Conservation (phyloP, 37 sponge, comb jelly and placozoan genomes). For the Theonella swinhoei region DNA sequence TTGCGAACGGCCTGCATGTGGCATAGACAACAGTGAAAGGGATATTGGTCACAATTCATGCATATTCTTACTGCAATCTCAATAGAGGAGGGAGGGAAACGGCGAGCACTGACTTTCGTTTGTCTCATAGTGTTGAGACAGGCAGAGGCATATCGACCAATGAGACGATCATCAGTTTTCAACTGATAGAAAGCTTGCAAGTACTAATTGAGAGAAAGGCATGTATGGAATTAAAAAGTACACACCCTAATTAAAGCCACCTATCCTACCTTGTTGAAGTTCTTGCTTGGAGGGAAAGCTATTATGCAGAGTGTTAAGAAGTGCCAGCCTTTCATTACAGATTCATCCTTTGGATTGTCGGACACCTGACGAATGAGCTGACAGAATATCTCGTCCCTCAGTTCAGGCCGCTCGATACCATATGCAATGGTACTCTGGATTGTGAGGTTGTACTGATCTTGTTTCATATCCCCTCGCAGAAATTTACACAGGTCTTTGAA, state of each 20-base stretch:
- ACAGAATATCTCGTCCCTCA: constrained; percentile 94
- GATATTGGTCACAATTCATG: neutral
- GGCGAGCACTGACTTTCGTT: constrained; percentile 74
- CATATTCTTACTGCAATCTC: constrained; percentile 87
- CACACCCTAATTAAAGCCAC: too few species aligned
- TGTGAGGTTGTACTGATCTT: constrained; percentile 78
- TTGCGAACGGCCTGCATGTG: constrained; percentile 71
- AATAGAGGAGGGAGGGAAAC: constrained; percentile 86
- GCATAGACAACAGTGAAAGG: neutral
- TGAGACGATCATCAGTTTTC: constrained; percentile 22
- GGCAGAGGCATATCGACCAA: constrained; percentile 66
- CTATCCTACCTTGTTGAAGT: constrained; percentile 87
- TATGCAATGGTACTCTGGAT: constrained; percentile 95
- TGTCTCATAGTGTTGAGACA: constrained; percentile 78
- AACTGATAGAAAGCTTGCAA: constrained; percentile 83
- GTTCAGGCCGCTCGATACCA: constrained; percentile 89
- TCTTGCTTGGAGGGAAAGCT: constrained; percentile 89
- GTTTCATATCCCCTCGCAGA: constrained; percentile 79
- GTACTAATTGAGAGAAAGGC: constrained; percentile 54
- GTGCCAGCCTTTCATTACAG: constrained; percentile 80
- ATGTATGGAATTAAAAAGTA: neutral
- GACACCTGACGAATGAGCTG: constrained; percentile 92
- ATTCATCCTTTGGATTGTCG: constrained; percentile 84
- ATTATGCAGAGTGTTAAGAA: constrained; percentile 84
- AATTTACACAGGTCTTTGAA: constrained; percentile 93